Evolutionary conservation across 1,140 invertebrate species (phyloP), one percentile per base, ranked within the genome.

Genomic region (Heterodera schachtii): DNA sequence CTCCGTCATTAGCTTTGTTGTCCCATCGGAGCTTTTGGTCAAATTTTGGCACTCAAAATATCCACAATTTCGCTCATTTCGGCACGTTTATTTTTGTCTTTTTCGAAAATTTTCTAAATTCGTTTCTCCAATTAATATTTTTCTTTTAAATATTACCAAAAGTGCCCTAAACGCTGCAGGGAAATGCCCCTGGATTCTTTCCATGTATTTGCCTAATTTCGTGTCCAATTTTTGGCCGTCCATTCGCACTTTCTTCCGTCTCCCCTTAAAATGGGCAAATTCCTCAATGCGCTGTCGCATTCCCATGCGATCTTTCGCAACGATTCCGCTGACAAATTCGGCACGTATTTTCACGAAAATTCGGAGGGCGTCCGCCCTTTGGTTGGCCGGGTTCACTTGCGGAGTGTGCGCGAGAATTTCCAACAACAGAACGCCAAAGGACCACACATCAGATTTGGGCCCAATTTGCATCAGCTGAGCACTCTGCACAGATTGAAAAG

Each of bases 371-470:
- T 64, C 57, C 57, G 19, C 4, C 19, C 3, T 64, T 64, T 19
- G 57, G 11, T 64, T 13, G 11, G 57, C 4, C 13, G 57, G 57
- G 16, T 64, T 64, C 2, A 71, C 7, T 46, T 71, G 69, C n/a
- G 69, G n/a, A 41, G 69, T 71, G 21, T 71, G 69, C 9, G 69
- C 69, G 31, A 71, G 19, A 11, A 71, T 71, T 71, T 71, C 69
- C 69, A 71, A 71, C 31, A 71, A 43, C 41, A 71, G 11, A 71
- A 71, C 44, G 31, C 69, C 69, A 6, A 71, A 71, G 6, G 69
- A 71, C 69, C 69, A 71, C 9, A 71, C 69, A n/a, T 71, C 69
- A 11, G n/a, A 71, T 41, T 71, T 71, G 8, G 69, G 69, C 31
- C 69, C 69, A 46, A 71, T 71, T 46, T 3, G 31, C 69, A 13